Evolutionary conservation across 2,888 invertebrate species (phyloP), one percentile per base, ranked within the genome.

Genomic region (Caenorhabditis sinica): DNA sequence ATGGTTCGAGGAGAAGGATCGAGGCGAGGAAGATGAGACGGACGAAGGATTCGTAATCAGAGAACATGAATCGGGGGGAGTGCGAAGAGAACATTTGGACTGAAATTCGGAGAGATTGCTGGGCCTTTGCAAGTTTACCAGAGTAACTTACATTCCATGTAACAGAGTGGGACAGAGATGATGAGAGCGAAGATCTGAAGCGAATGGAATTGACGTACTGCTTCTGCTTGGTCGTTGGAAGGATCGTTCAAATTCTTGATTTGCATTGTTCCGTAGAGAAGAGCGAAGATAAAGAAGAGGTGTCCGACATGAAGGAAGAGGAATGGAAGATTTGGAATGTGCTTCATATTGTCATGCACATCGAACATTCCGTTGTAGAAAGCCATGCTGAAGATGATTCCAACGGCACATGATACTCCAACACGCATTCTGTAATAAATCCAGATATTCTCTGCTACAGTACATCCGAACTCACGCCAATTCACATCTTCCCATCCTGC

Each of bases 21-120:
- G 83, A 40, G 23, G 71, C 68, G 63, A 79, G 36, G 36, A 83
- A 61, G 40, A 83, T 74, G 36, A 79, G 69, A 68, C 83, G 77
- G 36, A 74, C 61, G 49, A 79, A 74, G 9, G 49, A 68, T 25
- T 79, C 77, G 58, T 61, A 79, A n/a, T 79, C 69, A 51, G 79
- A 68, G 65, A 83, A 79, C 79, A 83, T 68, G 73, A 77, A 83
- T 20, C 73, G 81, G 20, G 49, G 20, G 0, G 53, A 8, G 33
- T 30, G 71, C n/a, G 45, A 61, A 17, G 56, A 43, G 45, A 72
- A 45, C 69, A 82, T 69, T 61, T 82, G 61, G 63, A 75, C 69
- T 82, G 43, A 45, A 79, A 72, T 13, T 23, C 13, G 3, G 20
- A 5, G 1, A n/a, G 3, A 43, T 20, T 30, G n/a, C 11, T 20